phyloP scores from a whole-genome alignment of 2,888 invertebrate species.

The Physocephala rufipes region DNA sequence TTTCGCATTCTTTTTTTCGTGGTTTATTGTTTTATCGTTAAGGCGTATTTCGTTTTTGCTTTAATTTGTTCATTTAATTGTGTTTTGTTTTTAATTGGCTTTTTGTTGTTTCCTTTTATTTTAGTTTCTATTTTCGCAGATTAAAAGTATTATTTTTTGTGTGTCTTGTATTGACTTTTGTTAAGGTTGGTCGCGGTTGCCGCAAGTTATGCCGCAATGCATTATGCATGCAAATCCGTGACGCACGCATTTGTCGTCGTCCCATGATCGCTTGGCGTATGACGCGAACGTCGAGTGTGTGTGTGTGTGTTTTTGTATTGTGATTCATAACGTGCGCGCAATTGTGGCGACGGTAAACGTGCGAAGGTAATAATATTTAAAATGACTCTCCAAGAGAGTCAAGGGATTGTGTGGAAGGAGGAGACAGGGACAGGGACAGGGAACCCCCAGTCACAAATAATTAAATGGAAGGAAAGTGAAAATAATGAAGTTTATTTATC shows the following conservation, averaged over 20 bases:
- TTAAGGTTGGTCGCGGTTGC: constrained; percentile 30
- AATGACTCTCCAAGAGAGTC: neutral
- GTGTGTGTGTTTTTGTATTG: no score
- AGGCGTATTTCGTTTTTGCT: constrained; percentile 6
- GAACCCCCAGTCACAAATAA: neutral
- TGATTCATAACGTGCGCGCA: no score
- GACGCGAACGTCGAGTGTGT: no score
- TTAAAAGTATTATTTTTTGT: neutral
- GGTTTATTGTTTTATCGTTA: no score
- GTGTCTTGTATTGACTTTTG: neutral
- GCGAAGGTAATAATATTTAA: neutral
- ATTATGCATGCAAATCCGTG: constrained; percentile 26
- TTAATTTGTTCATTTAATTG: constrained; percentile 3
- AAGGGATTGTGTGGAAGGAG: neutral
- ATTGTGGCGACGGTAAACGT: neutral
- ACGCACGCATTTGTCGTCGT: constrained; percentile 13
- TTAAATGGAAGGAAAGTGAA: no score
- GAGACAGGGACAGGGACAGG: neutral
- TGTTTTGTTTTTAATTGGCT: constrained; percentile 5
- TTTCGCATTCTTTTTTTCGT: neutral
- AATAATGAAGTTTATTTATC: no score
- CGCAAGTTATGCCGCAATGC: constrained; percentile 2
- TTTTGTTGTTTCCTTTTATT: no score
- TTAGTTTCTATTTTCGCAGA: constrained; percentile 13
- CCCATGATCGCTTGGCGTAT: no score